These are phyloP conservation scores for Carabus problematicus DNA, from an alignment of 2,888 invertebrate genomes.

Conservation along the genomic window DNA sequence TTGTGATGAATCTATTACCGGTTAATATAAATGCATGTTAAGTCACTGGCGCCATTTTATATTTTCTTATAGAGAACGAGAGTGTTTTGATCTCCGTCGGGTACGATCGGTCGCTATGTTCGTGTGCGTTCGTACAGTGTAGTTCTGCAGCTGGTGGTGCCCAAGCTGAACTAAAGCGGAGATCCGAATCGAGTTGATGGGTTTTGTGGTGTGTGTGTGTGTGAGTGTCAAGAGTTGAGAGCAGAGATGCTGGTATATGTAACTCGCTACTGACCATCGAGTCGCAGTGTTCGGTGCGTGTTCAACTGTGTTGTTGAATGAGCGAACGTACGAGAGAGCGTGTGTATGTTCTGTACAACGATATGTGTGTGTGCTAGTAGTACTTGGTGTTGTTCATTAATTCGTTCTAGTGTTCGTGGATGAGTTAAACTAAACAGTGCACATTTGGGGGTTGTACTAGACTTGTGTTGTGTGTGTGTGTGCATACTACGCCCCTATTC, in stretches of 20 bases:
- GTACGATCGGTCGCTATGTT: neutral
- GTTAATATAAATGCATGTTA: neutral
- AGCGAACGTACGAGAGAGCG: constrained; percentile 11
- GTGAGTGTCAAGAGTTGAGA: constrained; percentile 6
- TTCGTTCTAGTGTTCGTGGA: constrained; percentile 3
- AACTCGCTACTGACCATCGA: constrained; percentile 35
- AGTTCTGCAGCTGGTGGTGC: neutral
- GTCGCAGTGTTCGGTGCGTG: constrained; percentile 36
- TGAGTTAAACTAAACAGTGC: constrained; percentile 29
- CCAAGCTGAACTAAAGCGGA: constrained; percentile 36
- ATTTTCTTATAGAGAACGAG: neutral
- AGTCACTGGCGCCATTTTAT: neutral
- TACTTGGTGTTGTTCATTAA: neutral
- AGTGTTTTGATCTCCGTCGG: neutral
- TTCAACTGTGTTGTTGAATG: constrained; percentile 23
- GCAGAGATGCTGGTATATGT: constrained; percentile 36
- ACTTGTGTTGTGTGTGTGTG: constrained; percentile 18
- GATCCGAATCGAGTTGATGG: constrained; percentile 31
- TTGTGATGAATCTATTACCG: neutral
- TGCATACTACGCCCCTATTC: constrained; percentile 30
- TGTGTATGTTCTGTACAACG: constrained; percentile 22
- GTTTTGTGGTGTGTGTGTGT: constrained; percentile 38
- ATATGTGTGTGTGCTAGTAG: constrained; percentile 17
- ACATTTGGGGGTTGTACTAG: constrained; percentile 34
- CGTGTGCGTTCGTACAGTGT: neutral